Base-by-base conservation (phyloP, 2,888 invertebrate species). In the Brachypalpus laphriformis region DNA sequence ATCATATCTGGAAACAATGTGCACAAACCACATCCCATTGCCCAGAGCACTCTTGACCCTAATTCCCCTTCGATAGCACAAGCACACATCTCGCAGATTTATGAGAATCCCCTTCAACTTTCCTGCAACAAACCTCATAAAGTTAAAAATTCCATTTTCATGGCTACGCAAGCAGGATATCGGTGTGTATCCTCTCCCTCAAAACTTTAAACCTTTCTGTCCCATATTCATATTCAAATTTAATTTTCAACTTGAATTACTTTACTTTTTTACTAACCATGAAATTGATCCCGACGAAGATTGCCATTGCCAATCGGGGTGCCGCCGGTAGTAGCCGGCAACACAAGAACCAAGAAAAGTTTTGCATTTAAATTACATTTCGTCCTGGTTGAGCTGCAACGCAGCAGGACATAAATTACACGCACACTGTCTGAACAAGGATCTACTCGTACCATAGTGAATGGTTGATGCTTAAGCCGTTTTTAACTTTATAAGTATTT, bases 321-420 rank as follows among this genome's bases (percentile, higher is more conserved):
- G 25, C 25, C 5, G 5, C 5, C 25, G 25, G 3, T 25, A 25
- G n/a, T 70, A 76, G 51, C 76, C 37, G 51, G 40, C 11, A 8
- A 34, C 1, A 6, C 1, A 34, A 34, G 14, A 31, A 49, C 34
- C 49, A 47, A 28, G 14, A 76, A 65, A 80, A 68, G 63, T 80
- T 85, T 85, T 85, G 81, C 83, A 85, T 85, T 85, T 85, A 85
- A 85, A 85, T 85, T 85, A 85, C 83, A 80, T 85, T 85, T 85
- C 80, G 80, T 85, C 80, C 74, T 81, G 83, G 68, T 85, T 85
- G 83, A 85, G 80, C 59, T 80, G 83, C 80, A 80, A 63, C 83
- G 63, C 68, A 80, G 80, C 68, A 81, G 75, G 81, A 85, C 74
- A 85, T 85, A 85, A 85, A 85, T 85, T 85, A 34, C 16, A 40